phyloP scores from a whole-genome alignment of 1,140 invertebrate species.

The Philopotamus ludificatus region DNA sequence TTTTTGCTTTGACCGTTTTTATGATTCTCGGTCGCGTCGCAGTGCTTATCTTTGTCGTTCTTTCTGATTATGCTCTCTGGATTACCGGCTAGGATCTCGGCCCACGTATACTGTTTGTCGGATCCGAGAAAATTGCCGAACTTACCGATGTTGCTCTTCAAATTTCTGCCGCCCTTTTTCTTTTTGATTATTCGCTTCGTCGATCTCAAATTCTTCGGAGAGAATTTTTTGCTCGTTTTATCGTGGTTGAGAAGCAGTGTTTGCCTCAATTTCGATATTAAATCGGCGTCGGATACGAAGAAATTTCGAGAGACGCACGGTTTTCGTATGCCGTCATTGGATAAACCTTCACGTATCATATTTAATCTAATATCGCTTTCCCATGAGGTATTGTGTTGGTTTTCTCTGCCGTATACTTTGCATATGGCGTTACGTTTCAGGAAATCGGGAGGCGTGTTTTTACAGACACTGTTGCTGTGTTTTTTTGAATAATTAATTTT shows the following conservation, averaged over 20 bases:
- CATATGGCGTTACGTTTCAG: conserved; percentile 49
- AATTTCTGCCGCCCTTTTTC: conserved; percentile 50
- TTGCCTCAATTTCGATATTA: conserved; percentile 51
- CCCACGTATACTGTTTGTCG: conserved; percentile 57
- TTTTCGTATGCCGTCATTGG: conserved; percentile 51
- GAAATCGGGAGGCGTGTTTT: conserved; percentile 46
- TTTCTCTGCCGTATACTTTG: conserved; percentile 52
- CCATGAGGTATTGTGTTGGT: conserved; percentile 46
- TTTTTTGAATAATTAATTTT: conserved; percentile 50
- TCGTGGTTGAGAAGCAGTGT: conserved; percentile 50
- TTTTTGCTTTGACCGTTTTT: conserved; percentile 50
- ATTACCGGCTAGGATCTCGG: conserved; percentile 57
- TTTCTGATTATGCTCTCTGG: conserved; percentile 59
- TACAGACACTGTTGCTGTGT: conserved; percentile 44
- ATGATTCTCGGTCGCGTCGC: conserved; percentile 43
- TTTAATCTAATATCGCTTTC: conserved; percentile 54
- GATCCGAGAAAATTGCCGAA: conserved; percentile 57
- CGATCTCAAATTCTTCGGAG: conserved; percentile 54
- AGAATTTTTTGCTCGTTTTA: conserved; percentile 52
- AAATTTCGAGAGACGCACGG: conserved; percentile 53
- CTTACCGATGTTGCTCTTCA: conserved; percentile 53
- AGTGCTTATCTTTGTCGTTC: conserved; percentile 41
- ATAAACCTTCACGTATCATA: conserved; percentile 50
- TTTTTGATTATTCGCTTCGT: conserved; percentile 51
- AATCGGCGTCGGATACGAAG: conserved; percentile 53